Evolutionary conservation across 2,888 invertebrate genomes (phyloP), one percentile per base, ranked within the genome.

Genomic region (Leptinotarsa haldemani): DNA sequence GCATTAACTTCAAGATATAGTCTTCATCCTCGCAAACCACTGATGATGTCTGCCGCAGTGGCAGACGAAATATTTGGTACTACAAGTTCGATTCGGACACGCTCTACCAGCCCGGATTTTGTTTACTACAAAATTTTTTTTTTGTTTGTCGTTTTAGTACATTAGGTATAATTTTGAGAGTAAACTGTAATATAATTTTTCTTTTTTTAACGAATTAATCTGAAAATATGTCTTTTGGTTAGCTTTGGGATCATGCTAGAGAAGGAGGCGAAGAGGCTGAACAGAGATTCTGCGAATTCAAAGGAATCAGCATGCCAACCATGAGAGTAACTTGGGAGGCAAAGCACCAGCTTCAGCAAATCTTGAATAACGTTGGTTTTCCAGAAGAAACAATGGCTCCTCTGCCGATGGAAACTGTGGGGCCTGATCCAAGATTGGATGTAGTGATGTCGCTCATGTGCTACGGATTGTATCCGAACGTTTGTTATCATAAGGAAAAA

Each of bases 401-500:
- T 0, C 92, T 92, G 75, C 90, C 92, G 2, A 92, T 96, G 88
- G 93, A 95, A 85, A 92, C 93, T 12, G 90, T 91, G 30, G 94
- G 93, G 0, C 91, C 94, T 0, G 97, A 97, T 86, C 91, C 94
- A 0, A 90, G 91, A 40, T 86, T 98, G 53, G 98, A 99, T 85
- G 89, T 94, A 73, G 93, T 97, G 0, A 92, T 95, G 77, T 95
- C 95, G 0, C 89, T 98, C 70, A 90, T 99, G 84, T 94, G 94
- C 78, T 92, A 95, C 90, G 99, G 98, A 0, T 90, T 98, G 0
- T 99, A 99, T 87, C 99, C 99, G 0, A 99, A 99, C 87, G 97
- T 99, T 3, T 98, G 98, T 84, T 93, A 92, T 84, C 97, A 98
- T 86, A 97, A 96, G 86, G 98, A 97, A 76, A 99, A 98, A 86